Conservation (phyloP, 2,113 vertebrate species). For the Danionella cerebrum region DNA sequence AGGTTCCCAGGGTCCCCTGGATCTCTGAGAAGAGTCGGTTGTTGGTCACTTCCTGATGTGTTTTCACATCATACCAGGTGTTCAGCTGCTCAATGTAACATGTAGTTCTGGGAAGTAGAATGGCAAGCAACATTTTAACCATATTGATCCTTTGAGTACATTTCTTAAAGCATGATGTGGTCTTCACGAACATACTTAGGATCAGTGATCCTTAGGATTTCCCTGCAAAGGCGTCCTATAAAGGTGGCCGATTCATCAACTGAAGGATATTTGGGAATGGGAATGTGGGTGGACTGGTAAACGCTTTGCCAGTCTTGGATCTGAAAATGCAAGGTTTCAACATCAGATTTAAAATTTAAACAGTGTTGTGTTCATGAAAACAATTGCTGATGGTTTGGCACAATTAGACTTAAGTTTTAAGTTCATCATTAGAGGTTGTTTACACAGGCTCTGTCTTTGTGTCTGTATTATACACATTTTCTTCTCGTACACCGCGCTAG, state of each 20-base stretch:
- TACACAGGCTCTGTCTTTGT: too few relatives aligned
- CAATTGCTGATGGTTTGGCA: too few relatives aligned
- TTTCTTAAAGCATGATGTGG: too few relatives aligned
- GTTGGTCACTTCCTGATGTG: constrained; percentile 89
- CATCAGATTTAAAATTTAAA: too few relatives aligned
- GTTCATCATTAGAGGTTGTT: too few relatives aligned
- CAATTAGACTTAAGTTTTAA: too few relatives aligned
- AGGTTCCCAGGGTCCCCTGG: constrained; percentile 88
- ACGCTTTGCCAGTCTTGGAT: constrained; percentile 99
- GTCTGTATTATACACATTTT: too few relatives aligned
- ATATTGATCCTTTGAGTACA: too few relatives aligned
- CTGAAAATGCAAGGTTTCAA: constrained; percentile 56
- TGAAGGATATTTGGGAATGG: constrained; percentile 87
- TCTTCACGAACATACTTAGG: constrained; percentile 75
- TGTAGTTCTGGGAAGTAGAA: constrained; percentile 63
- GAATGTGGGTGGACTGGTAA: constrained; percentile 93
- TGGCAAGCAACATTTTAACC: background rate
- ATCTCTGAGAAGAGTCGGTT: constrained; percentile 93
- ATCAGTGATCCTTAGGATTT: constrained; percentile 93
- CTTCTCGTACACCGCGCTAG: too few relatives aligned
- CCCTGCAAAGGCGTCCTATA: constrained; percentile 94
- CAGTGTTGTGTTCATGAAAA: too few relatives aligned
- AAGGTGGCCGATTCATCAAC: constrained; percentile 93
- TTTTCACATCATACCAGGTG: constrained; percentile 93
- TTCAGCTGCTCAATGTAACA: constrained; percentile 94